These are phyloP conservation scores for Syrphus vitripennis DNA, from an alignment of 2,888 invertebrate species.

Conservation along the genomic window DNA sequence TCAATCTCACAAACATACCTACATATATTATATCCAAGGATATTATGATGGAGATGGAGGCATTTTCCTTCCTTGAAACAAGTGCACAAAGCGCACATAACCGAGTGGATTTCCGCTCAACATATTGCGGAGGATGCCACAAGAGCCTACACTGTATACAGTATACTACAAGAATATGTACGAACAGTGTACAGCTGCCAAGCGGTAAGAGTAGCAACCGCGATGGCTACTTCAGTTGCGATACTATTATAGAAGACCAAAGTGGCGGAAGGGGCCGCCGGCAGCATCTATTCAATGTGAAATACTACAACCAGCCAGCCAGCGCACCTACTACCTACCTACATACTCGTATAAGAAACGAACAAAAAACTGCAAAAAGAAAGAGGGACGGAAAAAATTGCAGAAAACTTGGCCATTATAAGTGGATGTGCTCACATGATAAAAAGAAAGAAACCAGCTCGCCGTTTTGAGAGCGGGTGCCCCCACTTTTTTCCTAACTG, in stretches of 20 bases:
- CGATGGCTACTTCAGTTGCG: slow-evolving; percentile 71
- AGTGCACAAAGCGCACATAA: slow-evolving; percentile 67
- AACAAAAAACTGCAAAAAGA: slow-evolving; percentile 49
- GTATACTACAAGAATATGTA: slow-evolving; percentile 31
- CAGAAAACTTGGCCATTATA: slow-evolving; percentile 69
- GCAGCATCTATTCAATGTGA: slow-evolving; percentile 15
- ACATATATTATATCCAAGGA: not conserved
- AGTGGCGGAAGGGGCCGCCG: slow-evolving; percentile 3
- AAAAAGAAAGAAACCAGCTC: slow-evolving; percentile 56
- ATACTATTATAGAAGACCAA: slow-evolving; percentile 47
- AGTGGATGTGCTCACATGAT: slow-evolving; percentile 71
- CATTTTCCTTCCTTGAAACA: slow-evolving; percentile 69
- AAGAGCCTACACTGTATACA: slow-evolving; percentile 45
- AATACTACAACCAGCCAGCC: not conserved
- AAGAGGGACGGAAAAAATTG: not conserved
- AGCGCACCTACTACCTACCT: slow-evolving; percentile 28
- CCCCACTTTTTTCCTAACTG: slow-evolving; percentile 40
- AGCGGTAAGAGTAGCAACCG: slow-evolving; percentile 71
- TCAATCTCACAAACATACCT: slow-evolving; percentile 41
- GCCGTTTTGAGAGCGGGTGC: slow-evolving; percentile 8
- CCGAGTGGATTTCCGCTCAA: slow-evolving; percentile 70
- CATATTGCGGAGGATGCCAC: slow-evolving; percentile 69
- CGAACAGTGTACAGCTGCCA: slow-evolving; percentile 54
- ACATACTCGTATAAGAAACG: slow-evolving; percentile 41
- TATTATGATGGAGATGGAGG: too few relatives aligned